Percentiles rank a stretch among this genome's conserved stretches.
Conservation (phyloP, 2,888 invertebrate species). For the Tenthredo amoena region DNA sequence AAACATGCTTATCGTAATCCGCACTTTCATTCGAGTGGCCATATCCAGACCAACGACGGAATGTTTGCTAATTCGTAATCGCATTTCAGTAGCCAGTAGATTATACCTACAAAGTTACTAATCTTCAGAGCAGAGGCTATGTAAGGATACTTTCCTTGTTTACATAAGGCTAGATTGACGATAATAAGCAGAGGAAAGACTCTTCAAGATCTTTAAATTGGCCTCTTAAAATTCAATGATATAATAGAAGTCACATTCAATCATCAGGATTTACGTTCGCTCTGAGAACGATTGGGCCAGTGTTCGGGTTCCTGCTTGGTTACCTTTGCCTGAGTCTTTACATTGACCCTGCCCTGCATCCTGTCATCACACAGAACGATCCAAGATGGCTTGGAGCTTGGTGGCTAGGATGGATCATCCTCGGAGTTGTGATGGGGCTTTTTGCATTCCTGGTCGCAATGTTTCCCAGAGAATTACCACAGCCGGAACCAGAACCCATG, state of each 20-base stretch:
- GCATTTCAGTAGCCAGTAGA: not conserved
- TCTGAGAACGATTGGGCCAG: constrained; percentile 80
- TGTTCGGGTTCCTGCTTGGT: constrained; percentile 82
- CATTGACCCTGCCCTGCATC: constrained; percentile 82
- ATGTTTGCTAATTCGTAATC: not conserved
- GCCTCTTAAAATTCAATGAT: not conserved
- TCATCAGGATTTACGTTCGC: constrained; percentile 79
- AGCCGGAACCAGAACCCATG: constrained; percentile 66
- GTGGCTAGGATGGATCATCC: constrained; percentile 86
- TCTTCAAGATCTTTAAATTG: not conserved
- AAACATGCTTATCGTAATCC: constrained; percentile 6
- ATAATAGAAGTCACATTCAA: constrained; percentile 40
- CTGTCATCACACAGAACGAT: constrained; percentile 81
- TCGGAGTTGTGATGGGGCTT: constrained; percentile 81
- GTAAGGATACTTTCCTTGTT: not conserved
- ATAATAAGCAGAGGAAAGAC: not conserved
- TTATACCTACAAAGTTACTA: not conserved
- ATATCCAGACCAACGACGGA: not conserved
- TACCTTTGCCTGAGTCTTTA: constrained; percentile 80
- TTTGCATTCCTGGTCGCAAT: constrained; percentile 83
- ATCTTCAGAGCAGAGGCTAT: not conserved
- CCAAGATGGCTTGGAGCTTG: constrained; percentile 88
- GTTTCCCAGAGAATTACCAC: constrained; percentile 82
- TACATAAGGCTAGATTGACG: not conserved
- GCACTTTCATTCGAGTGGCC: constrained; percentile 3